phyloP scores from a whole-genome alignment of 2,113 vertebrate genomes.

The Stictonetta naevosa region DNA sequence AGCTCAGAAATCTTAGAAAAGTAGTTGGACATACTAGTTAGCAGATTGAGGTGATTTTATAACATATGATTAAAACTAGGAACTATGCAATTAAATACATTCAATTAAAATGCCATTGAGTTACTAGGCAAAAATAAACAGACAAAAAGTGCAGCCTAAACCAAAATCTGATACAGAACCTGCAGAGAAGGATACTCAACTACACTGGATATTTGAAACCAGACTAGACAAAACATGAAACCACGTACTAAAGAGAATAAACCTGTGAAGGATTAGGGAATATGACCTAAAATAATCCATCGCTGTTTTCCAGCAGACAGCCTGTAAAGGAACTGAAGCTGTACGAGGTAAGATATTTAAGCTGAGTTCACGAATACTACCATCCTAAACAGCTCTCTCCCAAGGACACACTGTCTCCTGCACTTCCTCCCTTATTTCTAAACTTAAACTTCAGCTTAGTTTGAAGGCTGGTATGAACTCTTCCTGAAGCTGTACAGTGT shows the following conservation, averaged over 20 bases:
- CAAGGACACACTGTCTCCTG: neutral
- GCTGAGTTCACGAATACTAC: neutral
- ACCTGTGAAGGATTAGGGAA: neutral
- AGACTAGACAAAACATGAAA: neutral
- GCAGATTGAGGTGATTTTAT: neutral
- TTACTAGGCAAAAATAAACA: neutral
- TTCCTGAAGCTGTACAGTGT: neutral
- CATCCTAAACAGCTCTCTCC: neutral
- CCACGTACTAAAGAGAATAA: neutral
- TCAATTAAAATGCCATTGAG: neutral
- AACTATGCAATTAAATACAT: neutral
- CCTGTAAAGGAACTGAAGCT: neutral
- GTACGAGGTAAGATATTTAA: neutral
- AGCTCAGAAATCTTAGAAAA: neutral
- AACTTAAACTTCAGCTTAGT: neutral
- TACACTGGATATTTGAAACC: neutral
- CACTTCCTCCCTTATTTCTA: neutral
- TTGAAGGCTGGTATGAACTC: neutral
- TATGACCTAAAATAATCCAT: neutral
- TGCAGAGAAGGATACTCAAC: neutral
- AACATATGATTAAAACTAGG: neutral
- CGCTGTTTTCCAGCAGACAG: neutral
- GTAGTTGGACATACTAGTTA: neutral
- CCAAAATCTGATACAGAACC: neutral
- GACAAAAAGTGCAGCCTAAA: neutral